Percentiles rank a stretch among this genome's conserved stretches.
phyloP scores from a whole-genome alignment of 2,113 vertebrate species.

The Pao palembangensis region DNA sequence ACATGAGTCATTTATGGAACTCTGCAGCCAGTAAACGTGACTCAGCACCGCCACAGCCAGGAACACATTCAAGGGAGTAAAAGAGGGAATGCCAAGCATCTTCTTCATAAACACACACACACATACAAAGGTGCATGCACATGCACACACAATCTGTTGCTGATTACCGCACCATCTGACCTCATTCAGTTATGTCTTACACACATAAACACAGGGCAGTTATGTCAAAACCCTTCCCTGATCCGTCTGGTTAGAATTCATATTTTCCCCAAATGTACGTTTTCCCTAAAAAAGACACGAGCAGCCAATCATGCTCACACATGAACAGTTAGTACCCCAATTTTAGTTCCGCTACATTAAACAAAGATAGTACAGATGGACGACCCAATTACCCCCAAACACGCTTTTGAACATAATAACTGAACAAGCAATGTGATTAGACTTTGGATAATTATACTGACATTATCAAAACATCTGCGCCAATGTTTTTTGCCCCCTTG shows the following conservation, averaged over 20 bases:
- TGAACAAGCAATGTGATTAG: not conserved
- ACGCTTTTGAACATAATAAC: not conserved
- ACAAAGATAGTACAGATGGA: conserved; percentile 30
- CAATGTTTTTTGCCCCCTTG: not conserved
- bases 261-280: too few species aligned
- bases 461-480: not conserved
- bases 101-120: conserved; percentile 8
- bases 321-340: not conserved
- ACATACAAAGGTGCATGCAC: conserved; percentile 28
- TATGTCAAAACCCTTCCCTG: not conserved
- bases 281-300: not conserved
- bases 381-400: conserved; percentile 15
- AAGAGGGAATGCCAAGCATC: not conserved
- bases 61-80: conserved; percentile 34
- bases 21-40: conserved; percentile 50
- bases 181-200: conserved; percentile 24
- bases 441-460: not conserved
- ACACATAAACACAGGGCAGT: not conserved
- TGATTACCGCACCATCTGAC: conserved; percentile 48
- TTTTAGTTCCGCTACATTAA: not conserved
- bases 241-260: too few species aligned
- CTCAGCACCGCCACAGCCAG: conserved; percentile 40
- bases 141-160: conserved; percentile 46
- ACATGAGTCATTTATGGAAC: conserved; percentile 29
- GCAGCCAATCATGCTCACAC: not conserved